Base-by-base conservation (phyloP, 2,113 vertebrate genomes). In the Cranoglanis bouderius region DNA sequence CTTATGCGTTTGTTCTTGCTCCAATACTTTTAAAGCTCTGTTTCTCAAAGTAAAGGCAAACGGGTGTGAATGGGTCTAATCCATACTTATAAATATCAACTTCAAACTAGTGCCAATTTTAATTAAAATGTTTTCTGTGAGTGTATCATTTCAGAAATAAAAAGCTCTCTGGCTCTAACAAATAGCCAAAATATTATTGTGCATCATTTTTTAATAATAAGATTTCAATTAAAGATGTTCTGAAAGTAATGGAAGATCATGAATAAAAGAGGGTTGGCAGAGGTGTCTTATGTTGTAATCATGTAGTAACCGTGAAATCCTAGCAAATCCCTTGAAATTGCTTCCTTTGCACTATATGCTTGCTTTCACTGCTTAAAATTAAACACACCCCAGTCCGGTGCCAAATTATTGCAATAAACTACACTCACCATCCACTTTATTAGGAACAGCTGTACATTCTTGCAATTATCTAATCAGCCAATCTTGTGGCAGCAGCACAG, bases 271-370 rank as follows among this genome's bases (percentile, higher is more conserved):
- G 4, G 12, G 5, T 59, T 67, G 0, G 18, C 32, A 21, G 35
- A 38, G 67, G 35, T 75, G 38, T 43, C 12, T 78, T 59, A 78
- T 84, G 90, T 80, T 92, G 91, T 94, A 92, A 93, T 93, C 92
- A 92, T 84, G 85, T 74, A 90, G 89, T 93, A 93, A 95, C 95
- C 94, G 93, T 93, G 92, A 94, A 95, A 96, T 94, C 92, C 93
- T 89, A 92, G 90, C 89, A 94, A 95, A 95, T 94, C 94, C 93
- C 87, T 93, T 84, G 87, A 94, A 93, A 95, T 94, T 92, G 92
- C 88, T n/a, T 89, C 26, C 43, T 86, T 18, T 2, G 49, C 29
- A 75, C 40, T 21, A 29, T 18, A 55, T 75, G 13, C 32, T 46
- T 84, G 14, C 24, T 38, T 46, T 84, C 81, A 57, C 35, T 43